These are phyloP conservation scores for Geophilus truncorum DNA, from an alignment of 2,888 invertebrate species.

Conservation along the genomic window DNA sequence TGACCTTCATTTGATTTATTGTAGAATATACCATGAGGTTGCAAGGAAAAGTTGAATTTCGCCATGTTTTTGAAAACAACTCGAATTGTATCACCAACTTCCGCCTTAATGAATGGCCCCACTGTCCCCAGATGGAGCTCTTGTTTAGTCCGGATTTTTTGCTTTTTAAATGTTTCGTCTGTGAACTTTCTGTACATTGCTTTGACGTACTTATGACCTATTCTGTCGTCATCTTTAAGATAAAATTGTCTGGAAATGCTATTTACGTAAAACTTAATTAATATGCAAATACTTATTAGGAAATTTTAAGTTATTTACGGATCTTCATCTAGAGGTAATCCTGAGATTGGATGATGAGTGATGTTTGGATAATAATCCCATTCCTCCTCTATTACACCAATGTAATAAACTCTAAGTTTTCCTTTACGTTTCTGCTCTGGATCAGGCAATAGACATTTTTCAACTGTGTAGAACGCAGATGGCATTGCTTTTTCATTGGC, in stretches of 20 bases:
- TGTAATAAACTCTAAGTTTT: conserved; percentile 36
- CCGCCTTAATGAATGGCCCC: conserved; percentile 44
- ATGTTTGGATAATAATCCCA: conserved; percentile 38
- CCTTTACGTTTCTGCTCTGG: background rate
- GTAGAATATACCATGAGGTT: conserved; percentile 23
- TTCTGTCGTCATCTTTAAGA: conserved; percentile 11
- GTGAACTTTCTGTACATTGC: conserved; percentile 39
- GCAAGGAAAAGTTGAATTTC: conserved; percentile 28
- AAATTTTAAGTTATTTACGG: no score
- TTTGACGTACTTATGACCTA: conserved; percentile 39
- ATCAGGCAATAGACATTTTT: background rate
- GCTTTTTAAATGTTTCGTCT: conserved; percentile 36
- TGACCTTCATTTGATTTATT: conserved; percentile 11
- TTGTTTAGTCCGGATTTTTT: conserved; percentile 32
- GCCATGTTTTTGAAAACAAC: conserved; percentile 39
- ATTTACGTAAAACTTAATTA: background rate
- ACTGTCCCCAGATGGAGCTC: conserved; percentile 38
- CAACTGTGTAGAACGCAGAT: background rate
- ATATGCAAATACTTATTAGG: no score
- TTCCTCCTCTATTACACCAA: conserved; percentile 38
- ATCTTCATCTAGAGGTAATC: background rate
- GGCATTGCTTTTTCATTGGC: background rate
- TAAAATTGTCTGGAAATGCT: conserved; percentile 12
- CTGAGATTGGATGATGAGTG: background rate
- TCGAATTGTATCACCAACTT: conserved; percentile 42